Percentiles rank a stretch among this genome's conserved stretches.
These are phyloP conservation scores for Macrostomum cliftonense DNA, from an alignment of 2,888 invertebrate species.

Conservation along the genomic window DNA sequence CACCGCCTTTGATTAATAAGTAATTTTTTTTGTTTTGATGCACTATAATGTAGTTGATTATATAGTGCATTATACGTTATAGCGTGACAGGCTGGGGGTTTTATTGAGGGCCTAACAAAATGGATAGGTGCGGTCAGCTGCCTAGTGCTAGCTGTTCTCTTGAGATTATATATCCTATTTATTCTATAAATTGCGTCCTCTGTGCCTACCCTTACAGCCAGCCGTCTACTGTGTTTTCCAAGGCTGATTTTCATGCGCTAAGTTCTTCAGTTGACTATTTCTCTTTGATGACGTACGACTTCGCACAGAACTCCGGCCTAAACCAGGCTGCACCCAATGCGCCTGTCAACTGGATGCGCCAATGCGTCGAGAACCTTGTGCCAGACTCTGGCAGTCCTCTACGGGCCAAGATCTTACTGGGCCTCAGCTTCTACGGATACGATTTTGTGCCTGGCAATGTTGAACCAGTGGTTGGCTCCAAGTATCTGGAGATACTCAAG, in stretches of 20 bases:
- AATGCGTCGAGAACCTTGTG: constrained; percentile 55
- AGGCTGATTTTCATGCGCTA: constrained; percentile 56
- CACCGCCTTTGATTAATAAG: constrained; percentile 24
- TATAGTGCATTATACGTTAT: too few species aligned
- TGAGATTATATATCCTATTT: too few species aligned
- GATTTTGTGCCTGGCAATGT: constrained; percentile 58
- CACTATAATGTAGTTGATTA: too few species aligned
- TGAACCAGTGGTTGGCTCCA: constrained; percentile 54
- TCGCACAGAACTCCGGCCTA: constrained; percentile 20
- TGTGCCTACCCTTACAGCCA: constrained; percentile 16
- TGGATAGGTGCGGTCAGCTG: too few species aligned
- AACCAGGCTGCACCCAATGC: constrained; percentile 50
- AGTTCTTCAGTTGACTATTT: constrained; percentile 61
- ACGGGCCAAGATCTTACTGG: constrained; percentile 60
- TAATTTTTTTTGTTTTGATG: constrained; percentile 11
- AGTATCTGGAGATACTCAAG: constrained; percentile 50
- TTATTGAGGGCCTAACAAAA: too few species aligned
- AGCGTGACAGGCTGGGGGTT: too few species aligned
- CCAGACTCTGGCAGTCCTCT: constrained; percentile 42
- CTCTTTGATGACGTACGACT: constrained; percentile 92
- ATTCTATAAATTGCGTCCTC: background rate
- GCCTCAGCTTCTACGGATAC: constrained; percentile 80
- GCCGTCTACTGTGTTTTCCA: constrained; percentile 48
- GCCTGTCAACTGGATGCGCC: constrained; percentile 60
- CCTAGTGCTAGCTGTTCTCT: too few species aligned